A percentile compares a stretch with the other conserved stretches of the same genome.
Evolutionary conservation across 2,797 vertebrate genomes (phyloP).

Genomic region (Sebastes oblongus): DNA sequence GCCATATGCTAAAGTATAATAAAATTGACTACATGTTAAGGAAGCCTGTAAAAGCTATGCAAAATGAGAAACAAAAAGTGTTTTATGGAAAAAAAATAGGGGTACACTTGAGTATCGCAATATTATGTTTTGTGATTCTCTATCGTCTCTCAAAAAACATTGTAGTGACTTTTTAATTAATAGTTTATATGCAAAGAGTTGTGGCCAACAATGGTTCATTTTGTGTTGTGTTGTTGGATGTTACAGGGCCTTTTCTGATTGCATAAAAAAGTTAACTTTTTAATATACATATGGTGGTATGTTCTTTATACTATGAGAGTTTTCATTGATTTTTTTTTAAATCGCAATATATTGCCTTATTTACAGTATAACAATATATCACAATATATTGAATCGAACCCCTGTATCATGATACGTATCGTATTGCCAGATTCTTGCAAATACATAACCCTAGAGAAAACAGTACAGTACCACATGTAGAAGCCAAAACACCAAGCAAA

Average conservation of each 20-base stretch:
- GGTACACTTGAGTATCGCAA: not conserved
- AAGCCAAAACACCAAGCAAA: not conserved
- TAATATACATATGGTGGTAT: not conserved
- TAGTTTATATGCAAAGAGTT: no score
- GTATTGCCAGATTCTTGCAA: not conserved
- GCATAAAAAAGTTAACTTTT: no score
- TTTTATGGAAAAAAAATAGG: not conserved
- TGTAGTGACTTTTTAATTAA: no score
- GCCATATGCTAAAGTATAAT: not conserved
- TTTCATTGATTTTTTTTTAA: accelerated
- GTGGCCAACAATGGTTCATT: not conserved
- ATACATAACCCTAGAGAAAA: not conserved
- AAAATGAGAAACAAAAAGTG: not conserved
- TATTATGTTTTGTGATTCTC: not conserved
- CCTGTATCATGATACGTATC: not conserved
- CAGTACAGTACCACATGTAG: not conserved
- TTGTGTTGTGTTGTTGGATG: not conserved
- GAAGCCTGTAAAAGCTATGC: not conserved
- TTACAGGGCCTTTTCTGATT: not conserved
- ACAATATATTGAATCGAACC: not conserved
- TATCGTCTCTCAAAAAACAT: not conserved
- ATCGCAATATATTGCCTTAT: no score
- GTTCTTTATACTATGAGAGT: not conserved
- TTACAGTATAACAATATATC: no score
- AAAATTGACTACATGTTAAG: not conserved